Evolutionary conservation across 23 tunicate genomes (phyloP).

Genomic region (Styela clava): DNA sequence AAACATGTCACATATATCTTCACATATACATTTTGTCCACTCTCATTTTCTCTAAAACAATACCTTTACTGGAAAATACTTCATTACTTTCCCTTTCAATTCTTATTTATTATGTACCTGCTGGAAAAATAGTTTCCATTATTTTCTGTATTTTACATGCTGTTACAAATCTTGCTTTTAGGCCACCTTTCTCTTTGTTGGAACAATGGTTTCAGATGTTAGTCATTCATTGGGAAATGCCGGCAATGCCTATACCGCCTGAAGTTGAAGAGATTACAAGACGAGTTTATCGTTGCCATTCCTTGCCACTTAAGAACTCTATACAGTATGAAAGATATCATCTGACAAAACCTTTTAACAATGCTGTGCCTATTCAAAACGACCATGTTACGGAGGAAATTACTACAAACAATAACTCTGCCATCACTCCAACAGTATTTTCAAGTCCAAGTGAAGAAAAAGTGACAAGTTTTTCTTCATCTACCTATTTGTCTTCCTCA

Average conservation of each 20-base stretch:
- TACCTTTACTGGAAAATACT: no score
- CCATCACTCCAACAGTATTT: not conserved
- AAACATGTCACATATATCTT: no score
- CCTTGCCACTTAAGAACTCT: not conserved
- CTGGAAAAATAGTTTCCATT: no score
- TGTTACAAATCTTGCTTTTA: no score
- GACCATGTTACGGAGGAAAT: not conserved
- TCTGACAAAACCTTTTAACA: not conserved
- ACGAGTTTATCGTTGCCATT: conserved; percentile 6
- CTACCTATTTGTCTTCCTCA: not conserved
- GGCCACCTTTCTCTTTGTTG: conserved; percentile 48
- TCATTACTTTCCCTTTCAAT: no score
- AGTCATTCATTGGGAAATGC: conserved; percentile 29
- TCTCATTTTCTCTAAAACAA: no score
- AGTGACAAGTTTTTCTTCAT: not conserved
- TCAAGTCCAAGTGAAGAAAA: not conserved
- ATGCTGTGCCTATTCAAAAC: not conserved
- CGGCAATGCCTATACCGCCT: conserved; percentile 50
- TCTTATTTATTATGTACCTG: no score
- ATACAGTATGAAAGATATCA: conserved; percentile 11
- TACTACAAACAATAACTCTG: not conserved
- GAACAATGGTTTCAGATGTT: conserved; percentile 43
- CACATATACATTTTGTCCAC: no score
- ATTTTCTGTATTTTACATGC: no score
- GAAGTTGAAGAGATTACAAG: conserved; percentile 26